Conservation (phyloP, 2,888 invertebrate genomes). For the Pyrgus malvae region DNA sequence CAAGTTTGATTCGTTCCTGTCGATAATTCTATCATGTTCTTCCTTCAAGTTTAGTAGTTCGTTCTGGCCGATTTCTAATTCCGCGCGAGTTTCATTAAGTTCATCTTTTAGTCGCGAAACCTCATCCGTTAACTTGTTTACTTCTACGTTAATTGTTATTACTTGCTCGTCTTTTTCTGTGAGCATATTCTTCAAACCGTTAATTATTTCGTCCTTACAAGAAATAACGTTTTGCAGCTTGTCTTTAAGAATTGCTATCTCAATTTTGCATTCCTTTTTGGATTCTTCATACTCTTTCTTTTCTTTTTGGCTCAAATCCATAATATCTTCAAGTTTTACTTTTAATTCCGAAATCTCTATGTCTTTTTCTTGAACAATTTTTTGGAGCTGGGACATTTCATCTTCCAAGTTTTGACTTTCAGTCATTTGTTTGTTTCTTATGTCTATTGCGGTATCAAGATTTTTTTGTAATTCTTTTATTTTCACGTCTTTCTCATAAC, state of each 20-base stretch:
- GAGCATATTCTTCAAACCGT: constrained; percentile 51
- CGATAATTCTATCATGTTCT: constrained; percentile 53
- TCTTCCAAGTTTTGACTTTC: constrained; percentile 36
- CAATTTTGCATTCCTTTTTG: constrained; percentile 62
- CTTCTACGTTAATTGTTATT: constrained; percentile 60
- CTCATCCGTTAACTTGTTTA: constrained; percentile 55
- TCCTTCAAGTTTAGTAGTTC: constrained; percentile 54
- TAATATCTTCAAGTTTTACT: constrained; percentile 39
- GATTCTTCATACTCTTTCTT: constrained; percentile 69
- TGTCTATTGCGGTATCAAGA: constrained; percentile 27
- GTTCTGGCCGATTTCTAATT: constrained; percentile 63
- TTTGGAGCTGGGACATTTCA: constrained; percentile 37
- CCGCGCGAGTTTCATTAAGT: constrained; percentile 57
- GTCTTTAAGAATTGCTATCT: constrained; percentile 60
- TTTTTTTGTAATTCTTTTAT: constrained; percentile 41
- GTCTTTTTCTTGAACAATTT: constrained; percentile 31
- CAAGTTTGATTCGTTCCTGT: constrained; percentile 49
- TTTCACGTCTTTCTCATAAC: constrained; percentile 42
- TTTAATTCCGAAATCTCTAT: constrained; percentile 33
- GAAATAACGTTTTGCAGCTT: constrained; percentile 61
- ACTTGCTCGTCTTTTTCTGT: constrained; percentile 61
- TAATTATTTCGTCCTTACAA: constrained; percentile 57
- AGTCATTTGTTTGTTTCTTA: constrained; percentile 34
- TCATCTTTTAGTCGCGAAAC: constrained; percentile 55
- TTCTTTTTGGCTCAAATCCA: constrained; percentile 43